Percentiles rank a stretch among this genome's conserved stretches.
phyloP scores from a whole-genome alignment of 2,888 invertebrate species.

The Lycophotia porphyrea region DNA sequence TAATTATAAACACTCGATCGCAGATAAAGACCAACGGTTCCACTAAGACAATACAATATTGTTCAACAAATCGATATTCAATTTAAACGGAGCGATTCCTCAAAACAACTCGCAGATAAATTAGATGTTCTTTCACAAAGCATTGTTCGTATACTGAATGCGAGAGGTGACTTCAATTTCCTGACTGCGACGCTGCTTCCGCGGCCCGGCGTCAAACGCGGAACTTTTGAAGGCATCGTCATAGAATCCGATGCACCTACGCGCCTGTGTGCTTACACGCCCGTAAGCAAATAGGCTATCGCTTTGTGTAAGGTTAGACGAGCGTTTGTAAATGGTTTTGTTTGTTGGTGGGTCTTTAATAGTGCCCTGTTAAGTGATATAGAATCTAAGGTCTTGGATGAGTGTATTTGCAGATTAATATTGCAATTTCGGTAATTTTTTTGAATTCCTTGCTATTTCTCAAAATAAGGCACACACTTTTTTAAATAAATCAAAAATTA shows the following conservation, averaged over 20 bases:
- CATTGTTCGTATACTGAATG: slow-evolving; percentile 84
- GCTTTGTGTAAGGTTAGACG: slow-evolving; percentile 67
- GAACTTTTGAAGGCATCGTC: slow-evolving; percentile 86
- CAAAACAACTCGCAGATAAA: slow-evolving; percentile 87
- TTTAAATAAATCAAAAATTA: neutral
- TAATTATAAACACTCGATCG: slow-evolving; percentile 45
- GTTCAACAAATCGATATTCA: slow-evolving; percentile 85
- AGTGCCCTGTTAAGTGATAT: neutral
- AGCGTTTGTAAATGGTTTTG: slow-evolving; percentile 38
- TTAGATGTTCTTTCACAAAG: slow-evolving; percentile 89
- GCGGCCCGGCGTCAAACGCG: slow-evolving; percentile 78
- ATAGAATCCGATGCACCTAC: slow-evolving; percentile 85
- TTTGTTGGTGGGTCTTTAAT: neutral
- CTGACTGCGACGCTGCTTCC: slow-evolving; percentile 82
- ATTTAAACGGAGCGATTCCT: slow-evolving; percentile 83
- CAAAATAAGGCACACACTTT: neutral
- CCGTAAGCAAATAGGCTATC: slow-evolving; percentile 84
- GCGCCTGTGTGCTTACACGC: slow-evolving; percentile 80
- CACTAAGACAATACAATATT: slow-evolving; percentile 71
- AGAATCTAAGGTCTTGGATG: neutral
- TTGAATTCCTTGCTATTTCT: neutral
- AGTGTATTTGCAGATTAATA: neutral
- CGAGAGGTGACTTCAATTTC: slow-evolving; percentile 89
- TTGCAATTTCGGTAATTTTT: neutral
- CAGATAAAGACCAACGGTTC: slow-evolving; percentile 61